Evolutionary conservation across 2,113 vertebrate genomes (phyloP).

Genomic region (Myotis davidii): DNA sequence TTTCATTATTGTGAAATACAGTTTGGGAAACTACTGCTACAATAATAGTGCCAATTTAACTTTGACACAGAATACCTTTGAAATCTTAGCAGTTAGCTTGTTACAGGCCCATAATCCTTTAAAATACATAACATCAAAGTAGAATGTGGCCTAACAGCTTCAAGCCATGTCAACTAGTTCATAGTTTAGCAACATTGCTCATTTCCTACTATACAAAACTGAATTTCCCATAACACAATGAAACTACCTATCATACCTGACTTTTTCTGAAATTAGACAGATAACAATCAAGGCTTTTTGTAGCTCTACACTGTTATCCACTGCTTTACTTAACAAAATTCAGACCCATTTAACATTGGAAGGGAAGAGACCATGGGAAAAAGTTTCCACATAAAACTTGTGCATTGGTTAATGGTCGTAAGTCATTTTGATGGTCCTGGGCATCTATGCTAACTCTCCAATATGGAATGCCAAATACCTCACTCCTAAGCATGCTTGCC

Average conservation of each 20-base stretch:
- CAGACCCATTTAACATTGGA: background rate
- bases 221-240: constrained; percentile 15
- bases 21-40: constrained; percentile 7
- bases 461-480: background rate
- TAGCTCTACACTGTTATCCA: background rate
- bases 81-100: constrained; percentile 23
- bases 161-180: constrained; percentile 30
- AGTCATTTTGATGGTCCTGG: background rate
- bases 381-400: background rate
- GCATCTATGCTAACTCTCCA: background rate
- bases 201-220: constrained; percentile 49
- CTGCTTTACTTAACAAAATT: constrained; percentile 31
- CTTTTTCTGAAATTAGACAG: constrained; percentile 46
- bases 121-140: constrained; percentile 58
- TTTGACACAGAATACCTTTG: background rate
- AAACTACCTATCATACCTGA: background rate
- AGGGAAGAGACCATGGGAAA: background rate
- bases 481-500: background rate
- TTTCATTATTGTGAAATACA: background rate
- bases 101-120: constrained; percentile 29
- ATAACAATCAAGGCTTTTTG: background rate
- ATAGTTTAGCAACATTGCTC: background rate
- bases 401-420: background rate
- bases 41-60: constrained; percentile 41
- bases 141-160: constrained; percentile 41